A percentile compares a stretch with the other conserved stretches of the same genome.
Conservation (phyloP, 2,797 vertebrate genomes). For the Acanthiza pusilla region DNA sequence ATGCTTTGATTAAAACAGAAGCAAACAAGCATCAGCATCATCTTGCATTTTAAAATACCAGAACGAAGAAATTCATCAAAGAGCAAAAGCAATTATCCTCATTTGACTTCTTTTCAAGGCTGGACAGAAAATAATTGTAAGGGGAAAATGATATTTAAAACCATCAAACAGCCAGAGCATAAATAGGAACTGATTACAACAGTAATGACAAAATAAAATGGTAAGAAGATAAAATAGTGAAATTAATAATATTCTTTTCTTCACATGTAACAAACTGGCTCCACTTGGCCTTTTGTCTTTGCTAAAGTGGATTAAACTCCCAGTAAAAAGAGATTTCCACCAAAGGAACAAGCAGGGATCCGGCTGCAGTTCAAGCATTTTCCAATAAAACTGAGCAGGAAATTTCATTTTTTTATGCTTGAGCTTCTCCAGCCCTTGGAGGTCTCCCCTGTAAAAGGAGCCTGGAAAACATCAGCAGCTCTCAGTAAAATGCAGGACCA, state of each 20-base stretch:
- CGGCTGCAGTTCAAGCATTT: background rate
- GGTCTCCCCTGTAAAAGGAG: background rate
- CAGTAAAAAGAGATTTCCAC: background rate
- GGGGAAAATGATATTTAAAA: background rate
- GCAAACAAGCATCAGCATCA: background rate
- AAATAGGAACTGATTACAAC: constrained; percentile 40
- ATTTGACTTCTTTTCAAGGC: background rate
- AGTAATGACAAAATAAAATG: background rate
- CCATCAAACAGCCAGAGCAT: background rate
- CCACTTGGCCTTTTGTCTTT: background rate
- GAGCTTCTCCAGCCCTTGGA: background rate
- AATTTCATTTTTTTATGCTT: background rate
- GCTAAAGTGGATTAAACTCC: background rate
- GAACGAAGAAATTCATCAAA: background rate
- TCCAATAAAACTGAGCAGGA: background rate
- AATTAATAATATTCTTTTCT: background rate
- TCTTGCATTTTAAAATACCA: background rate
- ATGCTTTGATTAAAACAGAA: background rate
- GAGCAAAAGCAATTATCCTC: background rate
- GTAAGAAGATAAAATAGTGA: background rate
- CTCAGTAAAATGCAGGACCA: background rate
- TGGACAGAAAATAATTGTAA: background rate
- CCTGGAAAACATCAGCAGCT: background rate
- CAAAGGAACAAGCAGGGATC: background rate
- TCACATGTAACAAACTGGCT: background rate